Evolutionary conservation across 2,888 invertebrate species (phyloP).

Genomic region (Drosophila buzzatii): DNA sequence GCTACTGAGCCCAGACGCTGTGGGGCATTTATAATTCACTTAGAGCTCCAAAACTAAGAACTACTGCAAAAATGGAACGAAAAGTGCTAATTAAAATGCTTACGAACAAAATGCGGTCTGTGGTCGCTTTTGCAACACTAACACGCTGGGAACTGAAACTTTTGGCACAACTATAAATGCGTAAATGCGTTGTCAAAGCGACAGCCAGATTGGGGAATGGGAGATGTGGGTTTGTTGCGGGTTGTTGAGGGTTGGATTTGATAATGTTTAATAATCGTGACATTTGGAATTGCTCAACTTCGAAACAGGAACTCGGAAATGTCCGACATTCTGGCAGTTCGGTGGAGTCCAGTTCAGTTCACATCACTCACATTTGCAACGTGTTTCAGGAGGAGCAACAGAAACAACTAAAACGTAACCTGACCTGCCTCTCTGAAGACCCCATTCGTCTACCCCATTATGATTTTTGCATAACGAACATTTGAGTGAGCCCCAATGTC

Average conservation of each 20-base stretch:
- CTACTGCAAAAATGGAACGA: constrained; percentile 8
- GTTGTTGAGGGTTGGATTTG: not conserved
- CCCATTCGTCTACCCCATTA: constrained; percentile 6
- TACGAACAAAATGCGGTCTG: constrained; percentile 28
- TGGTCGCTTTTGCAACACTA: constrained; percentile 22
- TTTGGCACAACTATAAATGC: constrained; percentile 31
- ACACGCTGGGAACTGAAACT: constrained; percentile 8
- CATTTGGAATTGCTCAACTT: constrained; percentile 50
- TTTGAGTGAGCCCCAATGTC: constrained; percentile 24
- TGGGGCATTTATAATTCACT: constrained; percentile 17
- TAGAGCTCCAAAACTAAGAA: constrained; percentile 2
- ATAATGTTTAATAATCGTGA: constrained; percentile 54
- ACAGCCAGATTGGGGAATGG: not conserved
- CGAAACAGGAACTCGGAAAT: constrained; percentile 43
- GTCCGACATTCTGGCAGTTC: constrained; percentile 37
- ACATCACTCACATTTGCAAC: constrained; percentile 48
- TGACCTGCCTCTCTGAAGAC: not conserved
- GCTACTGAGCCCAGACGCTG: constrained; percentile 4
- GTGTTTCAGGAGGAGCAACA: constrained; percentile 1
- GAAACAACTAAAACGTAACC: constrained; percentile 5
- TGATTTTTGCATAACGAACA: constrained; percentile 14
- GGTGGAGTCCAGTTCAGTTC: constrained; percentile 29
- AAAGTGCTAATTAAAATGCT: constrained; percentile 48
- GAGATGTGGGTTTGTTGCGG: not conserved
- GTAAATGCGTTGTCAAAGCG: constrained; percentile 49